A percentile compares a stretch with the other conserved stretches of the same genome.
Conservation (phyloP, 2,113 vertebrate species). For the Anhinga anhinga region DNA sequence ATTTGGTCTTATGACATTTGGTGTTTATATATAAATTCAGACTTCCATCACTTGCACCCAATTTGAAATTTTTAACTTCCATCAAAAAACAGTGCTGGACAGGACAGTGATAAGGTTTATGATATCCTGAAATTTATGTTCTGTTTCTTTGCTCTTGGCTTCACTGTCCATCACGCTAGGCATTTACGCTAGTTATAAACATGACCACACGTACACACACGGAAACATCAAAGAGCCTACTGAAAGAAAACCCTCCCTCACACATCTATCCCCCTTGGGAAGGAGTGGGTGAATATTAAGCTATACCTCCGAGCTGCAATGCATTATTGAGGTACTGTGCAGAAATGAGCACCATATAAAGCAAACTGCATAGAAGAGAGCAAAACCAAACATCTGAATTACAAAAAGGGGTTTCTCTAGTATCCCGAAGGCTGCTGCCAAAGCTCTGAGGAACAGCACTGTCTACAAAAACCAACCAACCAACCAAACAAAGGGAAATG, state of each 20-base stretch:
- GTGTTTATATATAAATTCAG: constrained; percentile 24
- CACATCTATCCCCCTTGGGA: neutral
- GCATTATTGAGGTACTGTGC: neutral
- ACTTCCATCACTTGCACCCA: neutral
- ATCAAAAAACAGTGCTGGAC: neutral
- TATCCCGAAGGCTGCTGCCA: neutral
- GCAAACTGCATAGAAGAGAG: neutral
- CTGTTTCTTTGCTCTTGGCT: neutral
- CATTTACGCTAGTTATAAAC: neutral
- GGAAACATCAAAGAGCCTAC: neutral
- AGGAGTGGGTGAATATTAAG: neutral
- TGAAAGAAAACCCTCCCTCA: neutral
- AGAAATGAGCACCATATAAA: neutral
- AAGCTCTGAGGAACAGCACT: neutral
- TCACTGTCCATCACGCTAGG: neutral
- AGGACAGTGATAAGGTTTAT: neutral
- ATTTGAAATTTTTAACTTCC: constrained; percentile 8
- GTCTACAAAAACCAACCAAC: neutral
- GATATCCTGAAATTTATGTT: neutral
- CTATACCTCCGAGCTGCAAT: neutral
- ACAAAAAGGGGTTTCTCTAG: neutral
- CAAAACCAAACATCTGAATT: neutral
- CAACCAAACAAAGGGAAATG: neutral
- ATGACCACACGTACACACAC: neutral
- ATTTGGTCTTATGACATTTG: neutral